A percentile compares a stretch with the other conserved stretches of the same genome.
These are phyloP conservation scores for Iselma pallidipennis DNA, from an alignment of 2,888 invertebrate species.

Conservation along the genomic window DNA sequence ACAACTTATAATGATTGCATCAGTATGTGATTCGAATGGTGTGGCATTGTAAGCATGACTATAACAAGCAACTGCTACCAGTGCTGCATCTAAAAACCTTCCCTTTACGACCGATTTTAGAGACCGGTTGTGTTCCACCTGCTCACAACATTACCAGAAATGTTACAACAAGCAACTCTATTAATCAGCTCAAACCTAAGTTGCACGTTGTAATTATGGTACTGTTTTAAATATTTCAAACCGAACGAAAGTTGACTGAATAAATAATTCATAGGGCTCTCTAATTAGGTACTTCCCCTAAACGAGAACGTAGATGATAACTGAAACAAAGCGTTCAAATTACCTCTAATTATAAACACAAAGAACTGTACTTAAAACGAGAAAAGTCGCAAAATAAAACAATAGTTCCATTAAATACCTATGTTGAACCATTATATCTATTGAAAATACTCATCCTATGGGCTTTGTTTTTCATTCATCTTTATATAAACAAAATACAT, in stretches of 20 bases:
- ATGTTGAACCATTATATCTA: not conserved
- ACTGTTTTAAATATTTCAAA: constrained; percentile 22
- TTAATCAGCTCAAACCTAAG: constrained; percentile 22
- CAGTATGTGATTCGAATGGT: constrained; percentile 23
- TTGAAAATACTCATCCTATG: not conserved
- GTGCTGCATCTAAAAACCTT: constrained; percentile 24
- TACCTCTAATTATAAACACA: constrained; percentile 24
- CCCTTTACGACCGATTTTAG: constrained; percentile 28
- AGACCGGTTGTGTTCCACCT: constrained; percentile 27
- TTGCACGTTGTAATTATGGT: constrained; percentile 23
- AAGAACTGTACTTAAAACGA: constrained; percentile 7
- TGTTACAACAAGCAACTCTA: constrained; percentile 25
- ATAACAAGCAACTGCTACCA: constrained; percentile 28
- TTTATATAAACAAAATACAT: not conserved
- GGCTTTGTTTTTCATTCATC: not conserved
- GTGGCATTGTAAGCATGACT: constrained; percentile 23
- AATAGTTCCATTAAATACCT: not conserved
- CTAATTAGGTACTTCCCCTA: constrained; percentile 21
- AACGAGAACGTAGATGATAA: constrained; percentile 14
- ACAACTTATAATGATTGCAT: constrained; percentile 27
- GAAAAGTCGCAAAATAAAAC: constrained; percentile 14
- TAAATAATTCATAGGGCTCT: constrained; percentile 20
- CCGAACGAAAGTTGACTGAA: constrained; percentile 19
- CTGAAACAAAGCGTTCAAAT: constrained; percentile 21
- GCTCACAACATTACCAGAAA: constrained; percentile 23